Evolutionary conservation across 2,113 vertebrate genomes (phyloP), one percentile per base, ranked within the genome.

Genomic region (Vulpes lagopus): DNA sequence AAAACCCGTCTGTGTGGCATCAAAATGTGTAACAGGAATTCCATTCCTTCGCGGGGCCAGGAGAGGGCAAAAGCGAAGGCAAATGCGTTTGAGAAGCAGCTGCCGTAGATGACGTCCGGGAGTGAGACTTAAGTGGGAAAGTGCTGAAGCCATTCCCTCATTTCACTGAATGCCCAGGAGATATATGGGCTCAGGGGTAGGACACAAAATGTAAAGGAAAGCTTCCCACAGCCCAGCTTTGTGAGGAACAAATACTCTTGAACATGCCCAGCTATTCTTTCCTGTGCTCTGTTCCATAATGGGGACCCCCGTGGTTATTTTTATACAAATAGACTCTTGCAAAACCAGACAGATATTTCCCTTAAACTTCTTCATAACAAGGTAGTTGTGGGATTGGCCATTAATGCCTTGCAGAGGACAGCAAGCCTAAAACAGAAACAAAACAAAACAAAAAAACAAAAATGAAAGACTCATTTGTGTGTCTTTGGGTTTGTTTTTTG

Each of bases 1-100:
- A 88, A 89, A 84, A 80, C 76, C 11, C 86, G 74, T 69, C 32
- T 14, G 69, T 64, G 60, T 60, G 59, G 3, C 51, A 83, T 89
- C 89, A 95, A 92, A 80, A 57, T 85, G 87, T 96, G 76, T 93
- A 97, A 67, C 20, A 85, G 67, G 55, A 87, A 86, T 89, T 59
- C 49, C 73, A 89, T 84, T 92, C 73, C 80, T 89, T 87, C 78
- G 90, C 16, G 69, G 67, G 57, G 27, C n/a, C 51, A 49, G 8
- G 49, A 87, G 62, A 95, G 25, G 94, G 65, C 80, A 91, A 95
- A 83, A 25, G 62, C n/a, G 83, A n/a, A 43, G 32, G 88, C 78
- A 91, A 53, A 60, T 43, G 35, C 8, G 25, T 91, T 89, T 85
- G 82, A 93, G 82, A 96, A 86, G 60, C 55, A 78, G 55, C 25